Conservation (phyloP, 2,888 invertebrate species). For the Muschampia staudingeri region DNA sequence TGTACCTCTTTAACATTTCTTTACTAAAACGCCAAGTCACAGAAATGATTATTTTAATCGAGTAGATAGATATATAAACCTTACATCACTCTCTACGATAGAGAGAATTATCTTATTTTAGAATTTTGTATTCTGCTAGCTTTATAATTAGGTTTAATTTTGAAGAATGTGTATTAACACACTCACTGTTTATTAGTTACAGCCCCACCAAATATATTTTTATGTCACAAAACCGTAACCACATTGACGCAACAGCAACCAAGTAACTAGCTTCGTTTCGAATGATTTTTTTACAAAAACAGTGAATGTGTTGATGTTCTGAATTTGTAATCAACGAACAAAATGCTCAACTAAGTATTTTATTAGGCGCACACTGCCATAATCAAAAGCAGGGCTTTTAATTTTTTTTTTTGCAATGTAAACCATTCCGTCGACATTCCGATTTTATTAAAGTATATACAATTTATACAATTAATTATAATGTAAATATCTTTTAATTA, state of each 20-base stretch:
- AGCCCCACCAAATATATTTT: slow-evolving; percentile 86
- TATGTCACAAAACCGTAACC: slow-evolving; percentile 75
- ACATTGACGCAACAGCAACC: slow-evolving; percentile 39
- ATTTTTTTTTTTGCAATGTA: slow-evolving; percentile 45
- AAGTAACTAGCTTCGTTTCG: slow-evolving; percentile 7
- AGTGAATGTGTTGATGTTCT: slow-evolving; percentile 91
- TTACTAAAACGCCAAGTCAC: slow-evolving; percentile 13
- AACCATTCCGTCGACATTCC: slow-evolving; percentile 77
- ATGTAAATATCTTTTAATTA: slow-evolving; percentile 82
- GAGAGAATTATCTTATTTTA: slow-evolving; percentile 70
- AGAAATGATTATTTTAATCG: slow-evolving; percentile 35
- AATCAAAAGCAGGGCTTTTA: slow-evolving; percentile 61
- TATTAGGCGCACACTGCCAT: slow-evolving; percentile 88
- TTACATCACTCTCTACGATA: slow-evolving; percentile 42
- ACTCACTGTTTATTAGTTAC: slow-evolving; percentile 88
- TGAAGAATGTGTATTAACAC: slow-evolving; percentile 88
- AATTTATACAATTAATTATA: slow-evolving; percentile 61
- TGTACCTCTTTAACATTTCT: slow-evolving; percentile 10
- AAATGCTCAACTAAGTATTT: slow-evolving; percentile 86
- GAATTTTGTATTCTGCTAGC: slow-evolving; percentile 86
- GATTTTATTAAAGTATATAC: slow-evolving; percentile 67
- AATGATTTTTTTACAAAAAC: slow-evolving; percentile 73
- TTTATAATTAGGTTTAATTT: slow-evolving; percentile 82
- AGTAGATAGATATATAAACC: slow-evolving; percentile 18
- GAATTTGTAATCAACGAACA: slow-evolving; percentile 82